These are phyloP conservation scores for Lepus europaeus DNA, from an alignment of 2,113 vertebrate species.

Conservation along the genomic window DNA sequence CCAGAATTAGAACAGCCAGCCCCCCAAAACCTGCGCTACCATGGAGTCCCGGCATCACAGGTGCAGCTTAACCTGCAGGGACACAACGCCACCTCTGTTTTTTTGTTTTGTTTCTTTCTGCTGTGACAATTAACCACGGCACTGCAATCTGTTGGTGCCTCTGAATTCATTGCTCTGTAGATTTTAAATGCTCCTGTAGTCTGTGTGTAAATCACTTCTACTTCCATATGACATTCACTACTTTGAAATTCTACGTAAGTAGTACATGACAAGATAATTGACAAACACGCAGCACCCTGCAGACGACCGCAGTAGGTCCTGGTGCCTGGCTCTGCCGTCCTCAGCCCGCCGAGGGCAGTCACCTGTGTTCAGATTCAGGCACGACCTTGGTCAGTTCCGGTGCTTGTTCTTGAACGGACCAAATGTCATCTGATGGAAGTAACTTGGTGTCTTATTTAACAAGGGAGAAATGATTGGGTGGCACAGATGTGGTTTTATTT, in stretches of 20 bases:
- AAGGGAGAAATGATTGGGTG: conserved; percentile 6
- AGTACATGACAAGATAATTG: conserved; percentile 39
- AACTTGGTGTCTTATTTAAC: conserved; percentile 35
- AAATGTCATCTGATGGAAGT: background rate
- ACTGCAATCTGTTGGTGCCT: conserved; percentile 61
- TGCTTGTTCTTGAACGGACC: background rate
- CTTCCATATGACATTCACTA: conserved; percentile 67
- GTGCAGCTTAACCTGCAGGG: no score
- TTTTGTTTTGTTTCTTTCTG: background rate
- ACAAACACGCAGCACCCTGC: background rate
- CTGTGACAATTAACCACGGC: conserved; percentile 59
- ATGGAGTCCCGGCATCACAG: no score
- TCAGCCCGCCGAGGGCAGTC: background rate
- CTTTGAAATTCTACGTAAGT: conserved; percentile 39
- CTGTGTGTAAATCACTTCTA: conserved; percentile 69
- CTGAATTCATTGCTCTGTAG: conserved; percentile 46
- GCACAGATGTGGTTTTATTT: conserved; percentile 58
- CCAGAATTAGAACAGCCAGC: no score
- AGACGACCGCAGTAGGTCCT: background rate
- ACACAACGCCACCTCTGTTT: background rate
- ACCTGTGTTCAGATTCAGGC: background rate
- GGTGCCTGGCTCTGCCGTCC: background rate
- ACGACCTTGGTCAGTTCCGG: background rate
- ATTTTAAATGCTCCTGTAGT: conserved; percentile 62
- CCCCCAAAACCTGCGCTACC: no score